Evolutionary conservation across 2,113 vertebrate genomes (phyloP), one percentile per base, ranked within the genome.

Genomic region (Gavialis gangeticus): DNA sequence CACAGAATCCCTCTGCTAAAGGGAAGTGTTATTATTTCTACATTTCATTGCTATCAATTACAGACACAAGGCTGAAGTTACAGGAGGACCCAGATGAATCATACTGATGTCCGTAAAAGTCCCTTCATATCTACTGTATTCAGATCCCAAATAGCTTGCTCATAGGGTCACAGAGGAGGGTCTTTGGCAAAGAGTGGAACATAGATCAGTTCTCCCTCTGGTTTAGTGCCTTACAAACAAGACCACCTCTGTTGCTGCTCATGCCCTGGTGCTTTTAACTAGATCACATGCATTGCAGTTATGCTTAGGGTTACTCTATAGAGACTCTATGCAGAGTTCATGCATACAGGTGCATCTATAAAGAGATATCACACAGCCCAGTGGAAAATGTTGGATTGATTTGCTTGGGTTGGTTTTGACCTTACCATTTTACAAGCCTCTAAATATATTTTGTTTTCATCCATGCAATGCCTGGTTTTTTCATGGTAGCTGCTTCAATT

Each of bases 141-240:
- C 57, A 76, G 71, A 57, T 46, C 79, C 55, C 93, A 84, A 46
- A 75, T 57, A 90, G n/a, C 69, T 73, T 46, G 19, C 15, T 13
- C 34, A 24, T 46, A 46, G 10, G 30, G 63, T 91, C 79, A 76
- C 91, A 75, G 3, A 79, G 21, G 19, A 73, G 24, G 21, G 54
- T 96, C 94, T 93, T 92, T 73, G 77, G 82, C 67, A 92, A 90
- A 93, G 67, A 80, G 84, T 94, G 93, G 93, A 96, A 95, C 90
- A 77, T 92, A 81, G 84, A 79, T 77, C 77, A 73, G 69, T 37
- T 30, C 34, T 16, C 69, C 34, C 67, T 46, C 46, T 9, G 37
- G 4, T 14, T 21, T 21, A 71, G 12, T 12, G 24, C 34, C 69
- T 73, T 6, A 8, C 4, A 19, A 37, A 15, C 5, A 22, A 46